Percentiles rank a stretch among this genome's conserved stretches.
Conservation (phyloP, 2,113 vertebrate genomes). For the Gymnogyps californianus region DNA sequence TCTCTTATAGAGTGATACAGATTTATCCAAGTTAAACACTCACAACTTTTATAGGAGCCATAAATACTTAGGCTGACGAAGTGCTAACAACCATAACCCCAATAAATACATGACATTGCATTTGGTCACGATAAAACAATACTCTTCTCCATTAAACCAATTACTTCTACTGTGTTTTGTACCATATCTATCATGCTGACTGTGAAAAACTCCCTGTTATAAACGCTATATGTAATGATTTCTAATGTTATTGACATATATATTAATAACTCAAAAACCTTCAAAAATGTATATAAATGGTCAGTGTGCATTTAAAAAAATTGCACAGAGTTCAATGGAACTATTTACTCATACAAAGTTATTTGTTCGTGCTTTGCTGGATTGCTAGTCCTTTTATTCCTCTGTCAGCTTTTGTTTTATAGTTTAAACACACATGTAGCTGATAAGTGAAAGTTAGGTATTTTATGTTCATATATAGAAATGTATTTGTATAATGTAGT, state of each 20-base stretch:
- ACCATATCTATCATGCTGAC: background rate
- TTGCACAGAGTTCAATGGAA: background rate
- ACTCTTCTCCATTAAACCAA: background rate
- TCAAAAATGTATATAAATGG: background rate
- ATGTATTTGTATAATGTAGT: background rate
- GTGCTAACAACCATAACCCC: background rate
- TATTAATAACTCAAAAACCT: background rate
- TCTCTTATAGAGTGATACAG: background rate
- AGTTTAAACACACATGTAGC: background rate
- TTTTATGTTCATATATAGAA: background rate
- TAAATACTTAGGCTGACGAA: background rate
- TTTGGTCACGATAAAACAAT: background rate
- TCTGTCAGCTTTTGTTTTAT: background rate
- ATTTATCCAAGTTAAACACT: conserved; percentile 1
- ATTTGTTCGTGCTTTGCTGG: background rate
- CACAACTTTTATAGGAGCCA: background rate
- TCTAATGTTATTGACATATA: background rate
- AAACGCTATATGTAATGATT: background rate
- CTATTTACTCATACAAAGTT: background rate
- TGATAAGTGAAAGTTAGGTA: background rate
- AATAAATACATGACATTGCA: background rate
- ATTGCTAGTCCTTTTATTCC: background rate
- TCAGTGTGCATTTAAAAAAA: background rate
- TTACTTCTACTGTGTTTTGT: background rate
- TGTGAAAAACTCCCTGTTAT: background rate